These are phyloP conservation scores for Drosophila setifemur DNA, from an alignment of 1,140 invertebrate genomes.

Conservation along the genomic window DNA sequence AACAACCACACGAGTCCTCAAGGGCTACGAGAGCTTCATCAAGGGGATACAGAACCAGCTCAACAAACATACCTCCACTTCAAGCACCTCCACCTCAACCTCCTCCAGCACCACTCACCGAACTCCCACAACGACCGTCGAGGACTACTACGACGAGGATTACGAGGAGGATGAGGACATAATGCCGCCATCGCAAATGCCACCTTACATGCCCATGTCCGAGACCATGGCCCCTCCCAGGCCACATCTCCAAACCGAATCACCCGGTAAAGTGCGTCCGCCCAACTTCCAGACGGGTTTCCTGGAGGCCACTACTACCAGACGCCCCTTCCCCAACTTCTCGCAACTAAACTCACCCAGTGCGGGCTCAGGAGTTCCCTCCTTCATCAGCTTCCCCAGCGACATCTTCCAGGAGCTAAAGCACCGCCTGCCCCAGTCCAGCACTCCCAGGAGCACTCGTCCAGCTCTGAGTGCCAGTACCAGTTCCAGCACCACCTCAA, in stretches of 20 bases:
- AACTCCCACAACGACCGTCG: constrained; percentile 34
- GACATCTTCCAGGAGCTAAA: constrained; percentile 80
- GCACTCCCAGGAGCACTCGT: constrained; percentile 39
- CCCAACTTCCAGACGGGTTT: constrained; percentile 57
- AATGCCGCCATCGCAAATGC: constrained; percentile 83
- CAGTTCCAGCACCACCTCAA: constrained; percentile 63
- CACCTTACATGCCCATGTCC: constrained; percentile 85
- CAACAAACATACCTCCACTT: constrained; percentile 14
- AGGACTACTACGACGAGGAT: constrained; percentile 71
- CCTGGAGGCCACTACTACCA: constrained; percentile 70
- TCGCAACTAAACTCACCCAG: constrained; percentile 38
- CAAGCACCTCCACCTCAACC: neutral
- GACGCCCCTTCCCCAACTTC: constrained; percentile 61
- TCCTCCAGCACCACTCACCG: neutral
- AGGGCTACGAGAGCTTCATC: constrained; percentile 71
- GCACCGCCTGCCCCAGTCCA: constrained; percentile 56
- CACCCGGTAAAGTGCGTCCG: constrained; percentile 2
- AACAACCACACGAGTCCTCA: constrained; percentile 29
- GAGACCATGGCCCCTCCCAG: constrained; percentile 83
- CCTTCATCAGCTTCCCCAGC: constrained; percentile 77
- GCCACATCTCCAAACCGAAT: constrained; percentile 53
- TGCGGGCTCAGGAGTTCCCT: constrained; percentile 54
- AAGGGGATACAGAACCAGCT: constrained; percentile 65
- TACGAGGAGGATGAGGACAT: constrained; percentile 83
- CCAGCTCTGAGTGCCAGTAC: constrained; percentile 52